These are phyloP conservation scores for Pachliopta kotzebuea DNA, from an alignment of 2,888 invertebrate species.

Conservation along the genomic window DNA sequence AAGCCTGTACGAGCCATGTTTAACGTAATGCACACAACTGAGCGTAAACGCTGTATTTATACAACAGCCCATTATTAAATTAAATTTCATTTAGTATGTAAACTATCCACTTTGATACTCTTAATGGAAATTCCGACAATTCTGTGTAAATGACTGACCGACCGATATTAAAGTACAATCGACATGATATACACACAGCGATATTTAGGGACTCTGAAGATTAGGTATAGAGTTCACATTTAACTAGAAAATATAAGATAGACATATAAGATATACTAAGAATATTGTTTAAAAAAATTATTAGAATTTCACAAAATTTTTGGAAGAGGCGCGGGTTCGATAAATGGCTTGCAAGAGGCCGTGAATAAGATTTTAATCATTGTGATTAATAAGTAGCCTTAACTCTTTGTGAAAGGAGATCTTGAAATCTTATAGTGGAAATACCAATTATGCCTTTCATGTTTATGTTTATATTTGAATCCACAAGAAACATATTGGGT, in stretches of 20 bases:
- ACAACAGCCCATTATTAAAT: constrained; percentile 26
- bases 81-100: constrained; percentile 24
- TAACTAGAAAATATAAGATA: background rate
- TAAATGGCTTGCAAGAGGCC: too few species aligned
- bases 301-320: too few species aligned
- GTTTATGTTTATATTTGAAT: too few species aligned
- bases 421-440: too few species aligned
- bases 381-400: too few species aligned
- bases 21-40: constrained; percentile 35
- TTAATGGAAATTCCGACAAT: constrained; percentile 5
- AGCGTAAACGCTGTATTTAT: constrained; percentile 24
- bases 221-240: background rate
- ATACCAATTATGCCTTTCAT: too few species aligned
- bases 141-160: background rate
- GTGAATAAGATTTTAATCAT: too few species aligned
- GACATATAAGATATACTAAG: too few species aligned
- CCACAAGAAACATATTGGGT: too few species aligned
- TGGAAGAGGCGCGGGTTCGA: too few species aligned
- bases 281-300: too few species aligned
- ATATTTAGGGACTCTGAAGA: background rate
- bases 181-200: background rate
- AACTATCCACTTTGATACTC: constrained; percentile 9
- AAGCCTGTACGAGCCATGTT: constrained; percentile 40
- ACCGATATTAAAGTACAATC: background rate
- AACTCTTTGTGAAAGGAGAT: too few species aligned